Percentiles rank a stretch among this genome's conserved stretches.
phyloP scores from a whole-genome alignment of 2,797 vertebrate genomes.

The Aotus griseimembra region DNA sequence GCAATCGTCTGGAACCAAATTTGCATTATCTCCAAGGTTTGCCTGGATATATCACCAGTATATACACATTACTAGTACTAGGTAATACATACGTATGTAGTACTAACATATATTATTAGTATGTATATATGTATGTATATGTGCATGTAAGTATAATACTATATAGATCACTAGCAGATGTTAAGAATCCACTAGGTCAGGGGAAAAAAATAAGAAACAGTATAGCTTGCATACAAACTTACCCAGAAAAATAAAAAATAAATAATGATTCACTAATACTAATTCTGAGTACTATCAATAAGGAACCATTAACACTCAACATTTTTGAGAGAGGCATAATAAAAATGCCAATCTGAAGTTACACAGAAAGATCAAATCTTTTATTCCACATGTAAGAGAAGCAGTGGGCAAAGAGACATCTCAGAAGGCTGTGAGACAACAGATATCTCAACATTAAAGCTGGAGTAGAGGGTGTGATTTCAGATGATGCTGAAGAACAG shows the following conservation, averaged over 20 bases:
- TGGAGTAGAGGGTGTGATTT: neutral
- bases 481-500: neutral
- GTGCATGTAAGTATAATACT: neutral
- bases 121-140: neutral
- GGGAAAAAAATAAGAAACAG: neutral
- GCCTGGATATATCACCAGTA: neutral
- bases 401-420: neutral
- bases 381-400: neutral
- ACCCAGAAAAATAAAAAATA: neutral
- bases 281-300: conserved; percentile 17
- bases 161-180: neutral
- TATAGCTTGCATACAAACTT: neutral
- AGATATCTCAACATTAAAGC: neutral
- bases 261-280: neutral
- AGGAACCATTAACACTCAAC: conserved; percentile 6
- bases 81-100: neutral
- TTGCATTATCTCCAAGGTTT: neutral
- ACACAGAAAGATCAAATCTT: neutral
- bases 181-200: neutral
- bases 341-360: conserved; percentile 46
- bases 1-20: neutral
- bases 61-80: neutral
- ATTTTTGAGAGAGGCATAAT: conserved; percentile 16
- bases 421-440: neutral
- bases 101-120: neutral